phyloP scores from a whole-genome alignment of 2,888 invertebrate genomes.

The Microplitis deprimator region DNA sequence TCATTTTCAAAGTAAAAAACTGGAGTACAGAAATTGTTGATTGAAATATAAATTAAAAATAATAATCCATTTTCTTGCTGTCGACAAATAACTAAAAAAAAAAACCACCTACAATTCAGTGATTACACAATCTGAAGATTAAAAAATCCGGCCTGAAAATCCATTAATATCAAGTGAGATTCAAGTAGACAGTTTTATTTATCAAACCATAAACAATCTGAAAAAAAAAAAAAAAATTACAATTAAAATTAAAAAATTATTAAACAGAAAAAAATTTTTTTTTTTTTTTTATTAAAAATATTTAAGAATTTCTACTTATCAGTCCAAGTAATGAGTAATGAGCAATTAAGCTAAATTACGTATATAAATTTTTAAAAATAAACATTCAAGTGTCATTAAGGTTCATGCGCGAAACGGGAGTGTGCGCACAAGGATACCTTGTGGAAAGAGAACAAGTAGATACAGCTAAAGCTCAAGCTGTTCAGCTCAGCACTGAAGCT shows the following conservation, averaged over 20 bases:
- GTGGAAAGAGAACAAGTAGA: conserved; percentile 15
- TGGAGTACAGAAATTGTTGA: too few species aligned
- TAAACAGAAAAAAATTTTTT: too few species aligned
- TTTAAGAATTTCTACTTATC: neutral
- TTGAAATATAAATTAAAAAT: too few species aligned
- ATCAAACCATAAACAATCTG: too few species aligned
- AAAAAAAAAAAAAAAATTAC: too few species aligned
- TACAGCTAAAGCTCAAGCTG: conserved; percentile 18
- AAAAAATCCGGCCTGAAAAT: neutral
- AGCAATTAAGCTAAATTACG: conserved; percentile 2
- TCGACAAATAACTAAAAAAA: too few species aligned
- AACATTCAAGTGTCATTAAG: conserved; percentile 4
- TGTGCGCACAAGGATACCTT: conserved; percentile 29
- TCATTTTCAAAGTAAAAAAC: too few species aligned
- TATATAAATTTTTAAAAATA: conserved; percentile 23
- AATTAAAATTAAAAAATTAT: too few species aligned
- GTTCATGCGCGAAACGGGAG: conserved; percentile 34
- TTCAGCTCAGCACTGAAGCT: conserved; percentile 33
- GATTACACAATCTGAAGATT: neutral
- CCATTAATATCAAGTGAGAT: neutral
- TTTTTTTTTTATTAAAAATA: neutral
- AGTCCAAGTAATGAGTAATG: neutral
- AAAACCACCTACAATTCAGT: neutral
- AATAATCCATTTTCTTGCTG: too few species aligned
- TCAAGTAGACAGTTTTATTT: neutral